phyloP scores from a whole-genome alignment of 2,797 vertebrate species.

The Schizothorax lantsangensis region DNA sequence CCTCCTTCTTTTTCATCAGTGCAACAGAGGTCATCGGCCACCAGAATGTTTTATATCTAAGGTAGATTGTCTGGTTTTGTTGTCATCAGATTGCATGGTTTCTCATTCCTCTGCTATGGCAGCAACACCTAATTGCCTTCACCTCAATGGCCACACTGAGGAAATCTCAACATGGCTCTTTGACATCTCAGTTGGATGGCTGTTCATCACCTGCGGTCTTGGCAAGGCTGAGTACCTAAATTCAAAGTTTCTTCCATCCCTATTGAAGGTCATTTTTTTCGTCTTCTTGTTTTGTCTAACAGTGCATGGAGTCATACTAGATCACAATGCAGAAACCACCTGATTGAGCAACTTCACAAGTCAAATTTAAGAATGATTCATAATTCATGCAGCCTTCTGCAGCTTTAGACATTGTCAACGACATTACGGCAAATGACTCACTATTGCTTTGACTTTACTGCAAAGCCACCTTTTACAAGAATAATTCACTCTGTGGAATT shows the following conservation, averaged over 20 bases:
- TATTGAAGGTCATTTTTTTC: slow-evolving; percentile 26
- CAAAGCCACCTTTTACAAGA: not conserved
- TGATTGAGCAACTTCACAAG: not conserved
- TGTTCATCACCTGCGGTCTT: slow-evolving; percentile 19
- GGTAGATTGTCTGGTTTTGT: not conserved
- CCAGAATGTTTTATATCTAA: not conserved
- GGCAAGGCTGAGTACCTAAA: not conserved
- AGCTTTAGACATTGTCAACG: not conserved
- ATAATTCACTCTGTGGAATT: not conserved
- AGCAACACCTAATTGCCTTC: slow-evolving; percentile 19
- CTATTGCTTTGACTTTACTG: not conserved
- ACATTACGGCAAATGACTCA: not conserved
- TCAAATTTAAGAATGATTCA: not conserved
- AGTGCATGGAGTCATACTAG: not conserved
- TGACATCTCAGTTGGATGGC: slow-evolving; percentile 26
- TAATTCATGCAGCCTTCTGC: not conserved
- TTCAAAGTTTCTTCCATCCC: not conserved
- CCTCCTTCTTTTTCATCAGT: not conserved
- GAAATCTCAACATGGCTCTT: slow-evolving; percentile 17
- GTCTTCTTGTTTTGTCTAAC: not conserved
- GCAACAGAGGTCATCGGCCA: not conserved
- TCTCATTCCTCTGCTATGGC: not conserved
- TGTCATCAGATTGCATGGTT: not conserved
- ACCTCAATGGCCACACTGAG: slow-evolving; percentile 30
- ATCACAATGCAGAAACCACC: not conserved